Percentiles rank a stretch among this genome's conserved stretches.
These are phyloP conservation scores for Ptychochromis oligacanthus DNA, from an alignment of 2,113 vertebrate species.

Conservation along the genomic window DNA sequence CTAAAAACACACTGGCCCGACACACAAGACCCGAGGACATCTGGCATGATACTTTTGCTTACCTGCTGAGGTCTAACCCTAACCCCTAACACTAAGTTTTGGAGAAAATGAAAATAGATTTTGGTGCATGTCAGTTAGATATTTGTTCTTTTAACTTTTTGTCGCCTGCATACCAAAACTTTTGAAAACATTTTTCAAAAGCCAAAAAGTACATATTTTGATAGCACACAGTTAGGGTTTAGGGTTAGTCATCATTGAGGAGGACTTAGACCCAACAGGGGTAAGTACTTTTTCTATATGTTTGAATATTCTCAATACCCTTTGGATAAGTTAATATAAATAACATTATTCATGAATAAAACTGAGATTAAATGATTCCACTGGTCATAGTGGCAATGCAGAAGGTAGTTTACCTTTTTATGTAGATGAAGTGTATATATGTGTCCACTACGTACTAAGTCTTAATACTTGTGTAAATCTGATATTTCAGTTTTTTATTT, in stretches of 20 bases:
- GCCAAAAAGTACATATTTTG: not conserved
- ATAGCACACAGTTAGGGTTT: not conserved
- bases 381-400: not conserved
- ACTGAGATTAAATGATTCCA: not conserved
- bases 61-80: not conserved
- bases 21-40: not conserved
- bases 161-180: not conserved
- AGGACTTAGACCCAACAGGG: too few relatives aligned
- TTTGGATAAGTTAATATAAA: too few relatives aligned
- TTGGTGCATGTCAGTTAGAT: not conserved
- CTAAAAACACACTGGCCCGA: not conserved
- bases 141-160: not conserved
- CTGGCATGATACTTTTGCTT: not conserved
- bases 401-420: not conserved
- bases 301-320: too few relatives aligned
- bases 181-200: not conserved
- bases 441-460: too few relatives aligned
- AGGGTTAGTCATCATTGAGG: too few relatives aligned
- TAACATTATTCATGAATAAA: too few relatives aligned
- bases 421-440: too few relatives aligned
- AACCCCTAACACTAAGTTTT: not conserved
- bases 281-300: too few relatives aligned
- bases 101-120: not conserved
- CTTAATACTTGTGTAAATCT: too few relatives aligned
- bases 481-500: too few relatives aligned